Evolutionary conservation across 2,113 vertebrate genomes (phyloP), one percentile per base, ranked within the genome.

Genomic region (Sander lucioperca): DNA sequence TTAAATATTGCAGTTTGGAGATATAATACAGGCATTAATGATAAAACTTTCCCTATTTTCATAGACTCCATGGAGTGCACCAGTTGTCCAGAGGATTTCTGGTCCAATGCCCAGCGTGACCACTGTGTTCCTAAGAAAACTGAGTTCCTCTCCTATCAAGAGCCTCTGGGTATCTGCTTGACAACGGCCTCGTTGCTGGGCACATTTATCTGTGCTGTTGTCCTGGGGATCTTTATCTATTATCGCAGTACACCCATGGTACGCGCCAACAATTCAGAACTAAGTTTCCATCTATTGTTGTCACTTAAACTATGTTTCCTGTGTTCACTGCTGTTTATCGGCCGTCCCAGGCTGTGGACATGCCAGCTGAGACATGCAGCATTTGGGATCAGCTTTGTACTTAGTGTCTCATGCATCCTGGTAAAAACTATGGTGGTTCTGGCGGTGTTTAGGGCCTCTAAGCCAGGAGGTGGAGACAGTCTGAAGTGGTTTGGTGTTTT

Each of bases 231-330:
- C 13, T 93, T 91, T 16, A 72, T 74, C 11, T 56, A 27, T 61
- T 75, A 94, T 62, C 84, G 74, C 13, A 73, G 69, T 6, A 94
- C 92, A n/a, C 91, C 94, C 0, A 72, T 95, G 19, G 92, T 95
- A 6, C 85, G 88, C 0, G 90, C 93, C 50, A 95, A 94, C 53
- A 95, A 95, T 74, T 92, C 93, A 19, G 93, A 94, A 78, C 86
- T 94, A 18, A 94, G 94, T 68, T 95, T 94, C 39, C 67, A 69
- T n/a, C 79, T 94, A 1, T 79, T 94, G 33, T 0, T 92, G 33
- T 94, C 93, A 36, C 87, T 95, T 7, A 94, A 92, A 54, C 64
- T 94, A 12, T 95, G 93, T 72, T 95, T 95, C 75, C 74, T 95
- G 7, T 95, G 94, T 50, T 93, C 93, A 1, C 74, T 94, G 65